phyloP scores from a whole-genome alignment of 1,140 invertebrate genomes.

The Coelopa frigida region DNA sequence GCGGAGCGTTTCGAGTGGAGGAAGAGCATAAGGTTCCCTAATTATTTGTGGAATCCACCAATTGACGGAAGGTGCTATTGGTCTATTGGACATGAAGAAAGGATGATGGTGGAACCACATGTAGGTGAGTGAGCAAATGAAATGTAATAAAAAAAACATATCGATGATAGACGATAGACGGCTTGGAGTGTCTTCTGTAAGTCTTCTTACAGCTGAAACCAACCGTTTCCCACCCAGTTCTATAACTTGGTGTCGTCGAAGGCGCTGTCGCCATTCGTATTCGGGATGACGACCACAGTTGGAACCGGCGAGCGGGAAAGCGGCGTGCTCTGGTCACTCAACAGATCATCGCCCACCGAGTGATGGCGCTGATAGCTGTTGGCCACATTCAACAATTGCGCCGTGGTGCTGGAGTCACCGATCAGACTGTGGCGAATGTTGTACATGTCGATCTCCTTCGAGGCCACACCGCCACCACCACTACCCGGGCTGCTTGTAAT shows the following conservation, averaged over 20 bases:
- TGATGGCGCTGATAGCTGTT: conserved; percentile 21
- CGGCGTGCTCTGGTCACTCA: conserved; percentile 19
- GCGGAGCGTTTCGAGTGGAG: too few relatives aligned
- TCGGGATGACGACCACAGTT: conserved; percentile 39
- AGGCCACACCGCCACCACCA: conserved; percentile 1
- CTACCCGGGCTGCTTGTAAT: conserved; percentile 22
- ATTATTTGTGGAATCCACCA: too few relatives aligned
- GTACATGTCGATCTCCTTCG: conserved; percentile 6
- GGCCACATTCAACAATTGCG: conserved; percentile 13
- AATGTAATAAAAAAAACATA: too few relatives aligned
- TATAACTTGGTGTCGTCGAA: conserved; percentile 40
- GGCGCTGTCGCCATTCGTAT: conserved; percentile 22
- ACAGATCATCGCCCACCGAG: conserved; percentile 29
- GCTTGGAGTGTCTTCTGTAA: too few relatives aligned
- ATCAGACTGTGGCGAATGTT: conserved; percentile 11
- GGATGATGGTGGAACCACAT: too few relatives aligned
- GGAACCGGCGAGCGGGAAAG: conserved; percentile 20
- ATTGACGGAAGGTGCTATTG: too few relatives aligned
- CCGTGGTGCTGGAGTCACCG: conserved; percentile 4
- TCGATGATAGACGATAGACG: too few relatives aligned
- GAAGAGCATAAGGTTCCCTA: too few relatives aligned
- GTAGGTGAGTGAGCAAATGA: too few relatives aligned
- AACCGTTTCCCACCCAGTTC: conserved; percentile 15
- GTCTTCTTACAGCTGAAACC: conserved; percentile 15
- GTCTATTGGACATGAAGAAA: too few relatives aligned